Evolutionary conservation across 2,113 vertebrate genomes (phyloP), one percentile per base, ranked within the genome.

Genomic region (Psammodynastes pulverulentus): DNA sequence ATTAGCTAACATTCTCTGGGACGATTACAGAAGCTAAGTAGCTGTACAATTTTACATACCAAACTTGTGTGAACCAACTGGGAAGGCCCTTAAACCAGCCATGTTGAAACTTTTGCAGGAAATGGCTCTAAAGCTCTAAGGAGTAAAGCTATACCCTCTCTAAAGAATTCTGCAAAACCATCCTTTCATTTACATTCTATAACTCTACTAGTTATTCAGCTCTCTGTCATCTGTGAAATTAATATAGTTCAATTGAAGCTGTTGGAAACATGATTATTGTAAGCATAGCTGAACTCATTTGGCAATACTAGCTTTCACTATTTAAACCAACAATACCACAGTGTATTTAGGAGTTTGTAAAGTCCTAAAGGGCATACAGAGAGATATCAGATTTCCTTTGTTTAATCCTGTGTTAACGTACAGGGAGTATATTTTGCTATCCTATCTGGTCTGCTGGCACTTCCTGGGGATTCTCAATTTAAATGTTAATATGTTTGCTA

Each of bases 401-500:
- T 84, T 90, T 84, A 84, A 90, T 84, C 67, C 23, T 53, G 48
- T 39, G 49, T 90, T 39, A 43, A 84, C 5, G 17, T 45, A 26
- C 48, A 43, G 34, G 19, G 49, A 29, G 23, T 84, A 84, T 51
- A 43, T 84, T 15, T 26, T 51, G 67, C 3, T 45, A 34, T 48
- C 45, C 26, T 67, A 46, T 26, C 54, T 88, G 1, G 24, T 26
- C 56, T 62, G 15, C 54, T 26, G 21, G 56, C 13, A 29, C 49
- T 90, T 90, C 72, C 67, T 19, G 67, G 21, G 23, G 34, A 26
- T 84, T 84, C 49, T 90, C 67, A 84, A 53, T 51, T 84, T 90
- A 90, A 84, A 90, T 90, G 89, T 84, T 90, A 90, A 84, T 90
- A 84, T 43, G 48, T 84, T 84, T 90, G 89, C 53, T 54, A 54